Percentiles rank a stretch among this genome's conserved stretches.
phyloP scores from a whole-genome alignment of 1,140 invertebrate species.

The Macrocentrus cingulum region DNA sequence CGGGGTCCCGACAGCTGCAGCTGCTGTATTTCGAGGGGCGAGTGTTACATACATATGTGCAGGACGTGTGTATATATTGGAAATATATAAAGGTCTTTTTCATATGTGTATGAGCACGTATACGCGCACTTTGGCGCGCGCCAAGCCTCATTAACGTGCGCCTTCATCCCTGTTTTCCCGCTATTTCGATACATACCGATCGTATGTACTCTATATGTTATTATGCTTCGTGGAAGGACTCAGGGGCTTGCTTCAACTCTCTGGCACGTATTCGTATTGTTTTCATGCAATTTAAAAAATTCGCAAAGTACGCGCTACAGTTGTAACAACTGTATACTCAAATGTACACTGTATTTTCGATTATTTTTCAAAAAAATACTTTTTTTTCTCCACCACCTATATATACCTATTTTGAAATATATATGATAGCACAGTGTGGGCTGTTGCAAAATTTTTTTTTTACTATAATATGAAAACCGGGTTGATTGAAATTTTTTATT shows the following conservation, averaged over 20 bases:
- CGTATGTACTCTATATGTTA: neutral
- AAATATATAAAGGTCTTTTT: conserved; percentile 5
- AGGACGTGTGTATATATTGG: neutral
- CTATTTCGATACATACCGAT: conserved; percentile 12
- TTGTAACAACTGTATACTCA: too few relatives aligned
- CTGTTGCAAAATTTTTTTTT: too few relatives aligned
- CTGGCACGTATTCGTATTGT: neutral
- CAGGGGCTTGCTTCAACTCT: neutral
- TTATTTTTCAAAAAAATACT: too few relatives aligned
- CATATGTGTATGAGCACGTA: neutral
- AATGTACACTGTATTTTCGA: too few relatives aligned
- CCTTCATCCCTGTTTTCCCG: conserved; percentile 18
- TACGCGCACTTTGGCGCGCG: conserved; percentile 38
- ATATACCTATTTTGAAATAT: too few relatives aligned
- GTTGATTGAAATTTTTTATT: too few relatives aligned
- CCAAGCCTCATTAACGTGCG: conserved; percentile 43
- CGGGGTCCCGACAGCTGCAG: conserved; percentile 43
- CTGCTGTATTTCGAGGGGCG: conserved; percentile 39
- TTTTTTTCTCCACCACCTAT: too few relatives aligned
- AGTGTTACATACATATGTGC: too few relatives aligned
- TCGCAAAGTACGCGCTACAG: too few relatives aligned
- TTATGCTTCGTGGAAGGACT: neutral
- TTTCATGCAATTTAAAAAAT: too few relatives aligned
- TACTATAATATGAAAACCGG: too few relatives aligned
- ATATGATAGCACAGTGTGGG: too few relatives aligned